phyloP scores from a whole-genome alignment of 2,888 invertebrate genomes.

The Rhaphigaster nebulosa region DNA sequence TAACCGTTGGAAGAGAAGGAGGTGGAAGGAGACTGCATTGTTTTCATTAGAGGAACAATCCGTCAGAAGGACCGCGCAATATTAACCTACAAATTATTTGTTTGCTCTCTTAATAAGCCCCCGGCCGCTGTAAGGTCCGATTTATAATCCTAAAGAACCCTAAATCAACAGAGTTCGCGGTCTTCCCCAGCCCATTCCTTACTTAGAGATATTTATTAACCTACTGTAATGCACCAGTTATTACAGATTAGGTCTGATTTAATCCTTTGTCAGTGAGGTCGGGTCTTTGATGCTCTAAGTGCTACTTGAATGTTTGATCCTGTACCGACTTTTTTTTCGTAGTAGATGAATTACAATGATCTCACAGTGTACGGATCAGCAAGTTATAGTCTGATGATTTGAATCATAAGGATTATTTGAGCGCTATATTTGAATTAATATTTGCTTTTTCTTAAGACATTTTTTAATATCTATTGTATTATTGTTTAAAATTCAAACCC shows the following conservation, averaged over 20 bases:
- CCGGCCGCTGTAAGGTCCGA: background rate
- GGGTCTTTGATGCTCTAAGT: background rate
- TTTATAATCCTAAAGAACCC: background rate
- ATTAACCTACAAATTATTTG: slow-evolving; percentile 46
- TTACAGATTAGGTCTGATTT: background rate
- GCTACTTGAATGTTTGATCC: background rate
- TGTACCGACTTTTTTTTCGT: too few species aligned
- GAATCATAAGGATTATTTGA: too few species aligned
- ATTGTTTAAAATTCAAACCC: too few species aligned
- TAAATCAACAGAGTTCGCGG: background rate
- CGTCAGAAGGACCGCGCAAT: background rate
- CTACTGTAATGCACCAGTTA: background rate
- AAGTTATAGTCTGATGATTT: too few species aligned
- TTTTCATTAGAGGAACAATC: slow-evolving; percentile 35
- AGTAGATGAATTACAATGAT: too few species aligned
- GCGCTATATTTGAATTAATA: too few species aligned
- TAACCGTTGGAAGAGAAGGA: slow-evolving; percentile 13
- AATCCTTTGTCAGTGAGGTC: background rate
- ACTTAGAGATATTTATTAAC: background rate
- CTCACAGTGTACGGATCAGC: too few species aligned
- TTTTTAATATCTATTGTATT: too few species aligned
- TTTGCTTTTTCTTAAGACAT: too few species aligned
- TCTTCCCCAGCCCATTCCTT: background rate
- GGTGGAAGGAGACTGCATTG: background rate
- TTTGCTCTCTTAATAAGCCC: slow-evolving; percentile 39